Evolutionary conservation across 2,113 vertebrate genomes (phyloP).

Genomic region (Octodon degus): DNA sequence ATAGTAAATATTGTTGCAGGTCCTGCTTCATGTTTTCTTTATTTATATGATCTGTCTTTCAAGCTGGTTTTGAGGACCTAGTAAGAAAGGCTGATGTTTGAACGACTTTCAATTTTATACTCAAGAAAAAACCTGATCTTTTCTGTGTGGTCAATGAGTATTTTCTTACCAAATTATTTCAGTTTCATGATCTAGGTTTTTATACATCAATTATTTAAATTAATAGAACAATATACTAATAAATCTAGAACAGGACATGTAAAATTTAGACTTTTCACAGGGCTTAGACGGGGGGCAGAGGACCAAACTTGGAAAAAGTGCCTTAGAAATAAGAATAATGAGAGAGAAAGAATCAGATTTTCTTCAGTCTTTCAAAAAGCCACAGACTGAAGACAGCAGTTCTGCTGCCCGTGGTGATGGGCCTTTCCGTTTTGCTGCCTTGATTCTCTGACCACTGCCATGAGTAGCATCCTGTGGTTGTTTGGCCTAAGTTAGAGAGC

Average conservation of each 20-base stretch:
- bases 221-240: background rate
- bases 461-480: background rate
- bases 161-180: constrained; percentile 3
- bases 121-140: background rate
- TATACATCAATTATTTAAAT: background rate
- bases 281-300: background rate
- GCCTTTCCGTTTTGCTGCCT: background rate
- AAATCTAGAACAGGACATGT: background rate
- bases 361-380: background rate
- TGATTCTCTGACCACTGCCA: background rate
- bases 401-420: background rate
- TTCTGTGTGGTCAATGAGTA: background rate
- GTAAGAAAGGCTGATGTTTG: constrained; percentile 6
- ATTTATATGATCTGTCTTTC: background rate
- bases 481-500: background rate
- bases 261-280: background rate
- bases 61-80: background rate
- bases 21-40: background rate
- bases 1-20: background rate
- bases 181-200: background rate
- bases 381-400: background rate
- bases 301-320: background rate
- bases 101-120: background rate
- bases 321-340: background rate
- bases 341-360: background rate